These are phyloP conservation scores for Sthenelais limicola DNA, from an alignment of 2,888 invertebrate species.

Conservation along the genomic window DNA sequence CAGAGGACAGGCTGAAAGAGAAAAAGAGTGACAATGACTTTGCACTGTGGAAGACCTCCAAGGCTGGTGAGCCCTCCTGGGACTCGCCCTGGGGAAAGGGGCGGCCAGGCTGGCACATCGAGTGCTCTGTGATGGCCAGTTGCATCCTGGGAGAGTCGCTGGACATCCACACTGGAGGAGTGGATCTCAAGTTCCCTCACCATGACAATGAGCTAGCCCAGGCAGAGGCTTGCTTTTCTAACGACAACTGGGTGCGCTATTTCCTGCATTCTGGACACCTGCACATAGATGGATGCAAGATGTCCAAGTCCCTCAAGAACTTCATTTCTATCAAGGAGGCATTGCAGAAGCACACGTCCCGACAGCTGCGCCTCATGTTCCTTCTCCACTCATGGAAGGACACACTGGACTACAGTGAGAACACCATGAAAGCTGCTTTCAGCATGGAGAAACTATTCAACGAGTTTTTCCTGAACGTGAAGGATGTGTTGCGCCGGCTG, in stretches of 20 bases:
- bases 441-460: conserved; percentile 89
- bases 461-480: conserved; percentile 95
- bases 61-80: conserved; percentile 98
- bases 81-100: conserved; percentile 94
- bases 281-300: conserved; percentile 98
- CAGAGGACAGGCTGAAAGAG: conserved; percentile 80
- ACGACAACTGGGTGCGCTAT: conserved; percentile 95
- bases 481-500: conserved; percentile 79
- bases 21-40: conserved; percentile 84
- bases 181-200: conserved; percentile 98
- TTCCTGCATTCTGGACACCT: conserved; percentile 98
- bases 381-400: conserved; percentile 98
- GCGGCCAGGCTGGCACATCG: conserved; percentile 99
- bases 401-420: conserved; percentile 94
- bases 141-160: conserved; percentile 86
- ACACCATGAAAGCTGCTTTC: conserved; percentile 95
- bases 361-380: conserved; percentile 92
- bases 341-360: conserved; percentile 79
- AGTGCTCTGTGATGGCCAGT: conserved; percentile 98
- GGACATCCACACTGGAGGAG: conserved; percentile 94
- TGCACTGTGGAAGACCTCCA: conserved; percentile 98
- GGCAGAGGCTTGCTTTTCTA: conserved; percentile 93
- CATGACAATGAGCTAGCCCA: conserved; percentile 99
- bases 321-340: conserved; percentile 96
- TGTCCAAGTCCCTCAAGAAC: conserved; percentile 99